Conservation (phyloP, 2,888 invertebrate species). For the Cosmia pyralina region DNA sequence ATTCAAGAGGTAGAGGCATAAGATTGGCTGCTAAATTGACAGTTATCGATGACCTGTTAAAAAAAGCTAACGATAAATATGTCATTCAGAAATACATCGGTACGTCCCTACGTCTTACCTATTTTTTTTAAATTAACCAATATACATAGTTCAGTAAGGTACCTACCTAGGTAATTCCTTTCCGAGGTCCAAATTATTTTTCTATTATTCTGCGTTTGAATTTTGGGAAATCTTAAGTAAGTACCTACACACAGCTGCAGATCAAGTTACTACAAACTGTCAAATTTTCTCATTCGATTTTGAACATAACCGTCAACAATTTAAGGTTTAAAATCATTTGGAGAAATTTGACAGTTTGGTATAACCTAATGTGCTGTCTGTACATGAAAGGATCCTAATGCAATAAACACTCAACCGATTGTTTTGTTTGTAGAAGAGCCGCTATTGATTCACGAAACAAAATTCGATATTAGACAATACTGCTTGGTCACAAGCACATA, state of each 20-base stretch:
- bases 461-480: slow-evolving; percentile 98
- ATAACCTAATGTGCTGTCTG: no score
- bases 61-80: slow-evolving; percentile 91
- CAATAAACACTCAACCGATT: slow-evolving; percentile 1
- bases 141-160: not conserved
- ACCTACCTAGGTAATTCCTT: not conserved
- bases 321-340: no score
- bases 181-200: not conserved
- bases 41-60: slow-evolving; percentile 92
- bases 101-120: slow-evolving; percentile 74
- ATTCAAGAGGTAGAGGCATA: slow-evolving; percentile 96
- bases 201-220: not conserved
- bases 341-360: no score
- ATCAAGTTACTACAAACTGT: no score
- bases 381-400: not conserved
- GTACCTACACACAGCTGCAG: no score
- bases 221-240: not conserved
- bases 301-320: no score
- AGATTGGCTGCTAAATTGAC: slow-evolving; percentile 93
- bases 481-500: slow-evolving; percentile 95
- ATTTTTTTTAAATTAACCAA: not conserved
- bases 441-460: slow-evolving; percentile 94
- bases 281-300: no score
- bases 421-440: slow-evolving; percentile 92
- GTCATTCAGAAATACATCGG: slow-evolving; percentile 98